Percentiles rank a stretch among this genome's conserved stretches.
phyloP scores from a whole-genome alignment of 2,888 invertebrate genomes.

The Drosophila seclusa region DNA sequence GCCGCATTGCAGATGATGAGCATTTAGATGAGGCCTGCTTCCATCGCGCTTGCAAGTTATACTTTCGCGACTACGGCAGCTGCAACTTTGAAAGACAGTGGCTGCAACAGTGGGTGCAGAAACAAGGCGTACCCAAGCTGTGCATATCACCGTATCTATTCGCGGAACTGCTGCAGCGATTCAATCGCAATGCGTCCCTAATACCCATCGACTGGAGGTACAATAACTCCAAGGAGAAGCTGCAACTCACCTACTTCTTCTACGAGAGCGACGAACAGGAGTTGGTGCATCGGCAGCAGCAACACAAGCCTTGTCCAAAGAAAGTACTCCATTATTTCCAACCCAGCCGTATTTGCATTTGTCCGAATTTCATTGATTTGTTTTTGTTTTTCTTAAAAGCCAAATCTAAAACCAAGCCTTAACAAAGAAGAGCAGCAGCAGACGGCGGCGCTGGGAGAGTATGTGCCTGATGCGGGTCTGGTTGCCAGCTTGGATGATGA shows the following conservation, averaged over 20 bases:
- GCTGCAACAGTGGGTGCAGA: conserved; percentile 10
- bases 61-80: conserved; percentile 38
- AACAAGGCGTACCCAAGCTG: conserved; percentile 71
- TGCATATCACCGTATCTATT: conserved; percentile 80
- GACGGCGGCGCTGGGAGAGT: conserved; percentile 15
- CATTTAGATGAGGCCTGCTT: conserved; percentile 23
- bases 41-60: conserved; percentile 62
- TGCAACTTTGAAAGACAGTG: conserved; percentile 1
- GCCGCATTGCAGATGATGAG: conserved; percentile 37
- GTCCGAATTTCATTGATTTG: background rate
- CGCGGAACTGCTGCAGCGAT: conserved; percentile 57
- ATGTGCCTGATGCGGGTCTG: conserved; percentile 65
- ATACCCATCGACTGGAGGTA: conserved; percentile 74
- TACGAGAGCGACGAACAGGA: conserved; percentile 64
- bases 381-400: background rate
- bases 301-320: background rate
- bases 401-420: background rate
- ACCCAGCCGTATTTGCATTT: background rate
- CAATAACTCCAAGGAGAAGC: conserved; percentile 65
- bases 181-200: conserved; percentile 70
- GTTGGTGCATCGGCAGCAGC: conserved; percentile 1
- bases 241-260: conserved; percentile 80
- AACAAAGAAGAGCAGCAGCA: background rate
- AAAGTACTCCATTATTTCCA: background rate
- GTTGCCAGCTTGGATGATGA: conserved; percentile 41